A percentile compares a stretch with the other conserved stretches of the same genome.
These are phyloP conservation scores for Cephalopterus ornatus DNA, from an alignment of 2,113 vertebrate genomes.

Conservation along the genomic window DNA sequence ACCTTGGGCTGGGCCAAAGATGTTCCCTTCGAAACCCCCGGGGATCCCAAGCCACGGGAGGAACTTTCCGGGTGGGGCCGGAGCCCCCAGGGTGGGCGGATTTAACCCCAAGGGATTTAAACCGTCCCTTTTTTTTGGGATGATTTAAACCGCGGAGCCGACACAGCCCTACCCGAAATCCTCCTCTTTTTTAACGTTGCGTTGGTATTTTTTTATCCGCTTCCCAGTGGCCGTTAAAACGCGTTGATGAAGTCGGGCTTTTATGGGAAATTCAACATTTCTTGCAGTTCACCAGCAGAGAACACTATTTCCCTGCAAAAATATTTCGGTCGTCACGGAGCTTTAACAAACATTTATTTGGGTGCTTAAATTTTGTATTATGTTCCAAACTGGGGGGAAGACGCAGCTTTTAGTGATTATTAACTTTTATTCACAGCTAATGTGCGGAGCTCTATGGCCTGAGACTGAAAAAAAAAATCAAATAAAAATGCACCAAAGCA, in stretches of 20 bases:
- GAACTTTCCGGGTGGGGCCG: neutral
- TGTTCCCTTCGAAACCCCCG: neutral
- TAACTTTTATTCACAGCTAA: neutral
- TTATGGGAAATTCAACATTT: neutral
- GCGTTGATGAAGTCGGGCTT: neutral
- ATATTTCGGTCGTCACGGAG: neutral
- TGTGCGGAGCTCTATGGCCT: neutral
- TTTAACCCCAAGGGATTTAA: neutral
- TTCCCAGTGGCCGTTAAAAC: neutral
- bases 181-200: too few relatives aligned
- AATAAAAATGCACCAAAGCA: neutral
- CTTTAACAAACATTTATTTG: constrained; percentile 10
- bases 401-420: neutral
- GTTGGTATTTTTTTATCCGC: neutral
- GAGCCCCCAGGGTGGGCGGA: neutral
- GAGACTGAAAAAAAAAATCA: neutral
- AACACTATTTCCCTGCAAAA: neutral
- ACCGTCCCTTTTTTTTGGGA: neutral
- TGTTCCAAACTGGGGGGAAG: neutral
- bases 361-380: neutral
- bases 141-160: neutral
- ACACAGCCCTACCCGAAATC: neutral
- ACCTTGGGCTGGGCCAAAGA: neutral
- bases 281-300: neutral
- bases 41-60: neutral